Base-by-base conservation (phyloP, 2,113 vertebrate genomes). In the Caranx melampygus region DNA sequence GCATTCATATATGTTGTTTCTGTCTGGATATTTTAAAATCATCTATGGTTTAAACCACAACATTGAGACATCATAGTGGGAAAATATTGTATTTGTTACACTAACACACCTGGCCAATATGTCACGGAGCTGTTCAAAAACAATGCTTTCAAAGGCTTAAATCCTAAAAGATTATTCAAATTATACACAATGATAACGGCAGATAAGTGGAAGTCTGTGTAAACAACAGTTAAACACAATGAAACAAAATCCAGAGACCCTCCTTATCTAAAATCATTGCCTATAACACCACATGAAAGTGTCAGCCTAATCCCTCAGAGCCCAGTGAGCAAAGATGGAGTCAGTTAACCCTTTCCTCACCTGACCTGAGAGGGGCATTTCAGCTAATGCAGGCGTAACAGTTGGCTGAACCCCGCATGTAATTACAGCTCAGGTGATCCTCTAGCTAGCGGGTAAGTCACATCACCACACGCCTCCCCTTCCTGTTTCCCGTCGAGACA, bases 361-460 rank as follows among this genome's bases (percentile, higher is more conserved):
- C 33, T 73, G 87, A 84, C 81, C 66, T 52, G 40, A 54, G 21
- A 42, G 37, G 12, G 21, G 64, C 44, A 15, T 16, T 31, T 54
- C 47, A 64, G 52, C 45, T 6, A 9, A 5, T 31, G 63, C 34
- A 49, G 67, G 51, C 63, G 8, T 37, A 37, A 62, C 40, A 6
- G 26, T 49, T 6, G 20, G 42, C 64, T 72, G 59, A 59, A 66
- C 42, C 42, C 35, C 33, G 15, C 34, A 2, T 45, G 58, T 87
- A 85, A 87, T 88, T 79, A 85, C 65, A 81, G 78, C 42, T 72
- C 66, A 45, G 68, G 69, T 75, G 79, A 87, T 82, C 45, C 1
- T 72, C 73, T 58, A 0, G 10, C 64, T 26, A 26, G 26, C 26
- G 26, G 26, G 26, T 26, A 26, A 49, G 31, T 52, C 44, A 3